Percentiles rank a stretch among this genome's conserved stretches.
Conservation (phyloP, 2,888 invertebrate genomes). For the Phymatocera aterrima region DNA sequence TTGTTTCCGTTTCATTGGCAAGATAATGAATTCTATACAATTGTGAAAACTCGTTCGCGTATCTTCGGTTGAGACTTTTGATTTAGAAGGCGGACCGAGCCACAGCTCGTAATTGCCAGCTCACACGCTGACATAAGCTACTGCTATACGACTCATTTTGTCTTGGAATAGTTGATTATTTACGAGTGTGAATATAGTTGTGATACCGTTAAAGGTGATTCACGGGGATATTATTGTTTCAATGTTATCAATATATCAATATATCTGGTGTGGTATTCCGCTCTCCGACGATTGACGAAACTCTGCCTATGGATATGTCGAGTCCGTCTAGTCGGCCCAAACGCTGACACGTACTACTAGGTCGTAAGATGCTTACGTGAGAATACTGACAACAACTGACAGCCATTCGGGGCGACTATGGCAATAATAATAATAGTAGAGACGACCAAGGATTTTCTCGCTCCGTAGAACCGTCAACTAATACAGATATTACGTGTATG, state of each 20-base stretch:
- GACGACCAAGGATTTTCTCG: neutral
- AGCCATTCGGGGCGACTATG: neutral
- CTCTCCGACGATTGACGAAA: neutral
- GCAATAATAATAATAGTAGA: conserved; percentile 16
- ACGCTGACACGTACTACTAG: conserved; percentile 35
- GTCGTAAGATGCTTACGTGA: conserved; percentile 34
- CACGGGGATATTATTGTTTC: neutral
- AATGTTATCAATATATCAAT: too few species aligned
- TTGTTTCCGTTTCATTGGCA: too few species aligned
- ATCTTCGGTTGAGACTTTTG: too few species aligned
- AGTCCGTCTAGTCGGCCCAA: conserved; percentile 7
- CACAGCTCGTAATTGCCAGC: neutral
- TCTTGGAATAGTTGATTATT: neutral
- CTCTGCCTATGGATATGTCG: neutral
- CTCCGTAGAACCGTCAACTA: conserved; percentile 21
- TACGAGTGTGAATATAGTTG: neutral
- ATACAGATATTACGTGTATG: neutral
- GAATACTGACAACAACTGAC: conserved; percentile 28
- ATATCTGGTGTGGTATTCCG: too few species aligned
- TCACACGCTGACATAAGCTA: conserved; percentile 3
- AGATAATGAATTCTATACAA: too few species aligned
- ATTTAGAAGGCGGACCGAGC: too few species aligned
- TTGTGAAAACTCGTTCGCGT: too few species aligned
- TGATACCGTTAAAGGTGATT: neutral
- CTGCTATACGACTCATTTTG: neutral